A percentile compares a stretch with the other conserved stretches of the same genome.
Conservation (phyloP, 2,113 vertebrate genomes). For the Eupsittula cactorum region DNA sequence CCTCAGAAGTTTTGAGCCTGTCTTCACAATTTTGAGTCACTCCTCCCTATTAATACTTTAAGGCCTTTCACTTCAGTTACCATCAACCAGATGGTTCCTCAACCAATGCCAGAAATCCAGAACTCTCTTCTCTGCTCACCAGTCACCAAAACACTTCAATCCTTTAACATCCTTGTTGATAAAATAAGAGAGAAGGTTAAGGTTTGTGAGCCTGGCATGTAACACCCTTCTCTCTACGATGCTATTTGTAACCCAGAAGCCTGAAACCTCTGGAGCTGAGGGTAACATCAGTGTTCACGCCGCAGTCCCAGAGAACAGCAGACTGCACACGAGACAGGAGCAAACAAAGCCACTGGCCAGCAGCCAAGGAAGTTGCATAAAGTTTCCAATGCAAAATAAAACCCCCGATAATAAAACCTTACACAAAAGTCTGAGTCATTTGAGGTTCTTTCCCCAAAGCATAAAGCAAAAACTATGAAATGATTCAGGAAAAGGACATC, state of each 20-base stretch:
- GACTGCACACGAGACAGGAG: neutral
- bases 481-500: slow-evolving; percentile 56
- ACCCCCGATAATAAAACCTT: neutral
- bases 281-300: neutral
- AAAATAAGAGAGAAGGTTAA: neutral
- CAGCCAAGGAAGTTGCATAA: slow-evolving; percentile 10
- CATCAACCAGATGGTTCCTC: neutral
- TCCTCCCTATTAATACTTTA: neutral
- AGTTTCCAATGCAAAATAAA: slow-evolving; percentile 19
- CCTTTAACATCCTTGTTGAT: neutral
- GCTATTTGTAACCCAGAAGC: neutral
- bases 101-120: neutral
- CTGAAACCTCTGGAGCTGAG: neutral
- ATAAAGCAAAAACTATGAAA: slow-evolving; percentile 40
- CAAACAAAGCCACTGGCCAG: slow-evolving; percentile 42
- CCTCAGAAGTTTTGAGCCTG: slow-evolving; percentile 36
- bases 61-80: slow-evolving; percentile 12
- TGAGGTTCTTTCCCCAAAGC: slow-evolving; percentile 64
- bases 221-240: neutral
- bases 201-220: neutral
- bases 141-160: neutral
- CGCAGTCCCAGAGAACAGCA: neutral
- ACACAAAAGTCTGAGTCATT: slow-evolving; percentile 55
- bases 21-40: slow-evolving; percentile 41
- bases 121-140: neutral